Percentiles rank a stretch among this genome's conserved stretches.
Conservation (phyloP, 2,888 invertebrate species). For the Lycophotia porphyrea region DNA sequence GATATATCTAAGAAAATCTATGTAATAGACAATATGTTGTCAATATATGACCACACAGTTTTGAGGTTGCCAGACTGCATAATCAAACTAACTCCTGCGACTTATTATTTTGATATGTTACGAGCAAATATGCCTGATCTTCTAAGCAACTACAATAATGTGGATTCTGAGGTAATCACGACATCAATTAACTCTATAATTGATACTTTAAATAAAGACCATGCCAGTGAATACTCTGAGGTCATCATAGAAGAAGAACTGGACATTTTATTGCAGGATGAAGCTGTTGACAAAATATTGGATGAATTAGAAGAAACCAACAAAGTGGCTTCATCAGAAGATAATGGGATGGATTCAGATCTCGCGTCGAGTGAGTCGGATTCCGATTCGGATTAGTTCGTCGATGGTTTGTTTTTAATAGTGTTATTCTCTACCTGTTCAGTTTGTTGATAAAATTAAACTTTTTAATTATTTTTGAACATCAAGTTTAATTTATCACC, state of each 20-base stretch:
- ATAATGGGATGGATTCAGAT: conserved; percentile 29
- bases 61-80: conserved; percentile 49
- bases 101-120: conserved; percentile 33
- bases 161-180: neutral
- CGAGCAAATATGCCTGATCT: neutral
- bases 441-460: conserved; percentile 12
- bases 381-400: conserved; percentile 18
- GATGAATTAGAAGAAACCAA: conserved; percentile 27
- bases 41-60: conserved; percentile 32
- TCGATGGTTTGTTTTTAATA: neutral
- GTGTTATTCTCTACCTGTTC: neutral
- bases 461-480: neutral
- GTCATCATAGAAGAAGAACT: conserved; percentile 24
- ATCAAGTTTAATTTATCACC: neutral
- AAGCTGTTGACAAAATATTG: conserved; percentile 13
- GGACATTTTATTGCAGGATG: conserved; percentile 1
- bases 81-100: conserved; percentile 42
- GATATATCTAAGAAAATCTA: conserved; percentile 31
- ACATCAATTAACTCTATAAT: neutral
- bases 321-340: fast-evolving
- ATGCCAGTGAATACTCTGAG: neutral
- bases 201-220: neutral
- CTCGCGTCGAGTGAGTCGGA: conserved; percentile 42
- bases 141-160: fast-evolving
- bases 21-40: conserved; percentile 27